Conservation (phyloP, 1,140 invertebrate genomes). For the Mactra quadrangularis region DNA sequence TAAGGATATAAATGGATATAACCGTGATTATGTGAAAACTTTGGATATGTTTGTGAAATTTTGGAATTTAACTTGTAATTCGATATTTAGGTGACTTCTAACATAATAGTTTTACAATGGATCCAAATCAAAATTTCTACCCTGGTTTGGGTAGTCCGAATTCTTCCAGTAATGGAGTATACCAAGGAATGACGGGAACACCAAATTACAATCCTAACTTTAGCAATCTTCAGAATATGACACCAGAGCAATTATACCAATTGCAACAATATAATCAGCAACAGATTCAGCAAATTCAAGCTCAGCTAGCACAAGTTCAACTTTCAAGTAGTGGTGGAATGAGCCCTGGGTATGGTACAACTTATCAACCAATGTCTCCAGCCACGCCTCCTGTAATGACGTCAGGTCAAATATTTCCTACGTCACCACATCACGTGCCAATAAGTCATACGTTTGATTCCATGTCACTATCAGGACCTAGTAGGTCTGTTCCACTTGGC, state of each 20-base stretch:
- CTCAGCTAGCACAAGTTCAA: slow-evolving; percentile 59
- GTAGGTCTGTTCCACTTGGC: slow-evolving; percentile 2
- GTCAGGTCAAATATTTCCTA: slow-evolving; percentile 26
- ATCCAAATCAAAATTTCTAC: slow-evolving; percentile 38
- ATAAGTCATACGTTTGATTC: slow-evolving; percentile 8
- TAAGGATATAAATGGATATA: too few relatives aligned
- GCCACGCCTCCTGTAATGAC: slow-evolving; percentile 16
- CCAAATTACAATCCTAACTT: background rate
- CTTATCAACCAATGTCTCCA: background rate
- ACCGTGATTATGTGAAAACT: too few relatives aligned
- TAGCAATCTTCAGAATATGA: slow-evolving; percentile 38
- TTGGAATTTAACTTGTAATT: background rate
- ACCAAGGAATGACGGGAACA: too few relatives aligned
- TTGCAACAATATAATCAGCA: slow-evolving; percentile 49
- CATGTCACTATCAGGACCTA: background rate
- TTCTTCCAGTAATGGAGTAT: slow-evolving; percentile 5
- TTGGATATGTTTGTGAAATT: background rate
- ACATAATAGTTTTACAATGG: slow-evolving; percentile 8
- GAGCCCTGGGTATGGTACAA: slow-evolving; percentile 35
- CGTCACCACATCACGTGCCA: slow-evolving; percentile 20
- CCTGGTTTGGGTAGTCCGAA: background rate
- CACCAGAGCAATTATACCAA: slow-evolving; percentile 42
- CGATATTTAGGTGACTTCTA: background rate
- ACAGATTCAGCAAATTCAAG: slow-evolving; percentile 63
- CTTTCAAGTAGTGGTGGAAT: slow-evolving; percentile 34